Conservation (phyloP, 2,797 vertebrate genomes). For the Bradypodion pumilum region DNA sequence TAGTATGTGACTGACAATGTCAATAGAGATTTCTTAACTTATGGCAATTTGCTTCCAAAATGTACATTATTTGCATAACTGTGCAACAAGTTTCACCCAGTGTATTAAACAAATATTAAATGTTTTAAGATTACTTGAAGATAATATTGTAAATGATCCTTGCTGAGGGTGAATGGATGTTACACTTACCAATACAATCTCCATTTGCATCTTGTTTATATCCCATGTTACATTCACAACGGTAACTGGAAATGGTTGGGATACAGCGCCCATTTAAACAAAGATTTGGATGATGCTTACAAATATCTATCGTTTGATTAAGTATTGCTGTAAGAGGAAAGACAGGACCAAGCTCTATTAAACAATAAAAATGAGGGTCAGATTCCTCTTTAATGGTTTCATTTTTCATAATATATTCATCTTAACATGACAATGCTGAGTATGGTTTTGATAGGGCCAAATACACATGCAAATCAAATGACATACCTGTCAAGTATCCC, state of each 20-base stretch:
- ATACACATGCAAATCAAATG: background rate
- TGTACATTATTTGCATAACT: too few species aligned
- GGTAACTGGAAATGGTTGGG: constrained; percentile 73
- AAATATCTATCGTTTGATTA: constrained; percentile 78
- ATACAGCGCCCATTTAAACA: constrained; percentile 80
- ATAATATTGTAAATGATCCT: background rate
- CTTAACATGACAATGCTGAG: background rate
- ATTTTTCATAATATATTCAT: background rate
- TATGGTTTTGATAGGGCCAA: background rate
- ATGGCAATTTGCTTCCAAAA: too few species aligned
- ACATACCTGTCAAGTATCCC: too few species aligned
- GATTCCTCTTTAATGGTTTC: background rate
- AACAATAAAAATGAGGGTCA: background rate
- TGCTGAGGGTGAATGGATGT: constrained; percentile 12
- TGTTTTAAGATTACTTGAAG: too few species aligned
- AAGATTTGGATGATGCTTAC: constrained; percentile 74
- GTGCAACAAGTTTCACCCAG: too few species aligned
- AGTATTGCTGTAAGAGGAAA: constrained; percentile 68
- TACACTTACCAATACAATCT: constrained; percentile 76
- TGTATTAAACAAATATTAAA: too few species aligned
- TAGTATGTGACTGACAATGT: too few species aligned
- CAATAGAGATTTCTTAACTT: too few species aligned
- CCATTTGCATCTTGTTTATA: constrained; percentile 75
- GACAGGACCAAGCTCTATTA: background rate
- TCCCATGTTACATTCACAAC: constrained; percentile 78